phyloP scores from a whole-genome alignment of 2,888 invertebrate species.

The Trichopoda pennipes region DNA sequence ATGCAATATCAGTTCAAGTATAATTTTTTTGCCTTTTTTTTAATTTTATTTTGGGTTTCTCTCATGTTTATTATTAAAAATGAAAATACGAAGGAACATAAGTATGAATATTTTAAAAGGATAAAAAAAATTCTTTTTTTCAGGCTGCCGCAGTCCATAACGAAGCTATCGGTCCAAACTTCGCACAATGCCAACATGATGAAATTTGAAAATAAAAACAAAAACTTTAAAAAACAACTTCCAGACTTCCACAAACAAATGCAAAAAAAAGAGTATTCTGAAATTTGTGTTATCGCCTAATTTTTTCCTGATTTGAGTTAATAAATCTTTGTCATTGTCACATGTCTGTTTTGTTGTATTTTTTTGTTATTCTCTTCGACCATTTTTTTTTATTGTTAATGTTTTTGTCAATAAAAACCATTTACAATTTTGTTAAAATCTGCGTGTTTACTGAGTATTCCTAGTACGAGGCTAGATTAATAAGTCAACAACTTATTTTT shows the following conservation, averaged over 20 bases:
- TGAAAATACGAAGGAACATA: background rate
- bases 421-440: constrained; percentile 44
- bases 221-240: background rate
- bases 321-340: constrained; percentile 79
- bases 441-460: background rate
- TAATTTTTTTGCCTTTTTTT: constrained; percentile 21
- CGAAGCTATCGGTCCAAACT: constrained; percentile 60
- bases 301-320: constrained; percentile 76
- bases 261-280: constrained; percentile 67
- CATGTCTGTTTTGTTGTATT: constrained; percentile 72
- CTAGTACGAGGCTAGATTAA: background rate
- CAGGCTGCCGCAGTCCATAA: constrained; percentile 29
- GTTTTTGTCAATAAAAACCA: constrained; percentile 29
- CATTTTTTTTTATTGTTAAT: background rate
- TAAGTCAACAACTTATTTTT: background rate
- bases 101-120: constrained; percentile 7
- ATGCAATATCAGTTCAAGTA: constrained; percentile 55
- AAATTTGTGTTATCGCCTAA: constrained; percentile 78
- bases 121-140: constrained; percentile 23
- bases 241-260: background rate
- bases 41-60: constrained; percentile 21
- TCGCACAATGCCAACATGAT: constrained; percentile 64
- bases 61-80: constrained; percentile 48
- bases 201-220: background rate
- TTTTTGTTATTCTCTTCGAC: background rate